Base-by-base conservation (phyloP, 1,140 invertebrate species). In the Polypedilum pembai region DNA sequence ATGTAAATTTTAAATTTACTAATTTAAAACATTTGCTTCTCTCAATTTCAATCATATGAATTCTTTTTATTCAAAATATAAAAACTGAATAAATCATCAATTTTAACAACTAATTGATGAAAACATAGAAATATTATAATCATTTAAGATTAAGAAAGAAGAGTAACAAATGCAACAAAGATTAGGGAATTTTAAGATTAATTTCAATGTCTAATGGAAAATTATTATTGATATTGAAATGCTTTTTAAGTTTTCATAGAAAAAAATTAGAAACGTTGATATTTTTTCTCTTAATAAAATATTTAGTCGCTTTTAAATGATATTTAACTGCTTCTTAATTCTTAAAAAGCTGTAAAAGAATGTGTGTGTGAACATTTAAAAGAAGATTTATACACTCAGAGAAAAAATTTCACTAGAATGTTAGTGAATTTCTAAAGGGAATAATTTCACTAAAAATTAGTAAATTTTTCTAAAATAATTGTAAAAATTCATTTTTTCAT, bases 131-230 rank as follows among this genome's bases (percentile, higher is more conserved):
- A 56, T 3, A n/a, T 7, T 45, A n/a, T n/a, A 56, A 56, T 4
- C 12, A 12, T 56, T n/a, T 56, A n/a, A 56, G n/a, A 8, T 15
- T 12, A 56, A n/a, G 45, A 56, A 56, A 56, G 12, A 56, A 56
- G n/a, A 56, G 45, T 33, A 33, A 56, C 45, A 56, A 56, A 56
- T 56, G 45, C 45, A 56, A 56, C 45, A 56, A n/a, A 56, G 45
- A 56, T 56, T 56, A 56, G 45, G 45, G 45, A 56, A 56, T 56
- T 56, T 56, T 56, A 15, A 12, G 15, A n/a, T 12, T 56, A n/a
- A n/a, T 12, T 12, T 56, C 45, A 56, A 56, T 56, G 45, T 56
- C 45, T 15, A 56, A 15, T 56, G 12, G 5, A 33, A 33, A 33
- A 33, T 33, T 56, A 56, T 56, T 56, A 56, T 56, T 56, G 45